Base-by-base conservation (phyloP, 1,140 invertebrate species). In the Batillaria attramentaria region DNA sequence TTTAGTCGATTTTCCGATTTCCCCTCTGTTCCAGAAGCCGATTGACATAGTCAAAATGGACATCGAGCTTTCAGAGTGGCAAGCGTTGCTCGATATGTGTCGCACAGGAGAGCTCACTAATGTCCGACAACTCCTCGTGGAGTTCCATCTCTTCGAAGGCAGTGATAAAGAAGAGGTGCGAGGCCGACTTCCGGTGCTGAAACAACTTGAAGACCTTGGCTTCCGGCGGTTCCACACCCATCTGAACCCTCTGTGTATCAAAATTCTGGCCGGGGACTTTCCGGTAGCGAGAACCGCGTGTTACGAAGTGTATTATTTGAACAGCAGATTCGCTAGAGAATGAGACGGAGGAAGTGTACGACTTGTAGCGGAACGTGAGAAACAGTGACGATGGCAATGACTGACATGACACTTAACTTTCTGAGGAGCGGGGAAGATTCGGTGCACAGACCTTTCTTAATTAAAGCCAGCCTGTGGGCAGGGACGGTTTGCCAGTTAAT, bases 21-120 rank as follows among this genome's bases (percentile, higher is more conserved):
- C 24, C 46, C 10, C 10, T 60, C 24, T 60, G 24, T 60, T 65
- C 62, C 42, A 70, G 68, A 37, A 24, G 28, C 43, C 68, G 37
- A 66, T 80, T 13, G 72, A 80, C 57, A 66, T 82, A 10, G 31
- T 82, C n/a, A 82, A 82, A 54, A 82, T 82, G 75, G 81, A 82
- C 74, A 80, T 82, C 20, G 46, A 50, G 46, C 10, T 24, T 24
- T 50, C 46, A 24, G 46, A 50, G 46, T 50, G 46, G 46, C 46
- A 10, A 13, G 46, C 46, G 24, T 24, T 50, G 46, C 10, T 24
- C 10, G 10, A 50, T 24, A 50, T 50, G 46, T 8, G 10, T 50
- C 46, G 24, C 10, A 50, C 46, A 50, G 46, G 46, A 24, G 46
- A 50, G 46, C 46, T 50, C 10, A 50, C 10, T 24, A 50, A 50